A percentile compares a stretch with the other conserved stretches of the same genome.
phyloP scores from a whole-genome alignment of 92 coral and sea anemone species.

The Micromussa lordhowensis region DNA sequence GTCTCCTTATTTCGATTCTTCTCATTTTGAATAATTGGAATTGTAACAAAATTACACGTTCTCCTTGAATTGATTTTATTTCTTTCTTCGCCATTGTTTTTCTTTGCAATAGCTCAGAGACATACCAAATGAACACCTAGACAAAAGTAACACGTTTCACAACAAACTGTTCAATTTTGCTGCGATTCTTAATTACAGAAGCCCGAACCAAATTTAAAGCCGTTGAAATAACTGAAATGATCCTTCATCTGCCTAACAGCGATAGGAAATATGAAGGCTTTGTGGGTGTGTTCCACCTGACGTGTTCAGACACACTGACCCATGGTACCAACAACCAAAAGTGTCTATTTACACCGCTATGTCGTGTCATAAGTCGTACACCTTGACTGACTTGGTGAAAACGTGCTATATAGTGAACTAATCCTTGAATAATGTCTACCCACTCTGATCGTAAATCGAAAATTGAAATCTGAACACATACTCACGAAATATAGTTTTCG shows the following conservation, averaged over 20 bases:
- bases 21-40: not conserved
- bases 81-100: not conserved
- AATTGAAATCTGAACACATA: not conserved
- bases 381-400: not conserved
- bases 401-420: not conserved
- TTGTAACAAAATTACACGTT: not conserved
- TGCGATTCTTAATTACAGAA: not conserved
- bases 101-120: not conserved
- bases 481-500: not conserved
- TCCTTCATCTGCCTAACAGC: not conserved
- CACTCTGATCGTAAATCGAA: not conserved
- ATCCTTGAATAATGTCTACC: not conserved
- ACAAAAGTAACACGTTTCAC: not conserved
- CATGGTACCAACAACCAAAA: conserved; percentile 14
- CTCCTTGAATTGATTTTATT: not conserved
- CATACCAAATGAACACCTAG: not conserved
- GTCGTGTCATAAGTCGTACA: conserved; percentile 15
- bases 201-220: not conserved
- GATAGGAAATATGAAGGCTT: not conserved
- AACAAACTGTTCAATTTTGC: not conserved
- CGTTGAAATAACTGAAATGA: not conserved
- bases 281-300: not conserved
- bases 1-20: not conserved
- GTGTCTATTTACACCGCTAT: not conserved
- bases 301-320: conserved; percentile 22